These are phyloP conservation scores for Disparrhopalites patrizii DNA, from an alignment of 2,888 invertebrate species.

Conservation along the genomic window DNA sequence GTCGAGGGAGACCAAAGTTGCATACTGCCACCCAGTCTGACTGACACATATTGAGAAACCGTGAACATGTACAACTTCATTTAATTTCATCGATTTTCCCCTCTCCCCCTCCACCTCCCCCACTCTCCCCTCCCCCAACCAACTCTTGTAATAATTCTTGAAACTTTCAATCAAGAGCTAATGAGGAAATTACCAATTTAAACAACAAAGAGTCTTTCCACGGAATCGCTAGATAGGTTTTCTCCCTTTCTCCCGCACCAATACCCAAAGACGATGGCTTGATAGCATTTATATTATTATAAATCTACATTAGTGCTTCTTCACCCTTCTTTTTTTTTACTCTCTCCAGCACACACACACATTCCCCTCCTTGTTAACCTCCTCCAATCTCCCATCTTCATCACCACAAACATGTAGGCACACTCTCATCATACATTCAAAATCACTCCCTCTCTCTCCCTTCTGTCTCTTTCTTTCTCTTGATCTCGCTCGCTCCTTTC, in stretches of 20 bases:
- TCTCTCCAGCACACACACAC: background rate
- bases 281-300: background rate
- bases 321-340: background rate
- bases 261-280: no score
- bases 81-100: background rate
- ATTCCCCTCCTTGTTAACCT: background rate
- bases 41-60: background rate
- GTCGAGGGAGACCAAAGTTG: slow-evolving; percentile 27
- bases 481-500: no score
- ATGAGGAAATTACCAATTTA: slow-evolving; percentile 32
- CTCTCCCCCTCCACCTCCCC: no score
- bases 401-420: background rate
- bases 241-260: slow-evolving; percentile 8
- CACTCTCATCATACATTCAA: background rate
- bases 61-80: no score
- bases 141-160: background rate
- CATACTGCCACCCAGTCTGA: slow-evolving; percentile 35
- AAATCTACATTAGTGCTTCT: background rate
- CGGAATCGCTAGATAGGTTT: slow-evolving; percentile 29
- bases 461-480: no score
- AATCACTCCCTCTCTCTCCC: no score
- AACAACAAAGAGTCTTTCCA: slow-evolving; percentile 6
- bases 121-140: no score
- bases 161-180: slow-evolving; percentile 27
- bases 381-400: background rate